These are phyloP conservation scores for Drosophila prostipennis DNA, from an alignment of 2,888 invertebrate genomes.

Conservation along the genomic window DNA sequence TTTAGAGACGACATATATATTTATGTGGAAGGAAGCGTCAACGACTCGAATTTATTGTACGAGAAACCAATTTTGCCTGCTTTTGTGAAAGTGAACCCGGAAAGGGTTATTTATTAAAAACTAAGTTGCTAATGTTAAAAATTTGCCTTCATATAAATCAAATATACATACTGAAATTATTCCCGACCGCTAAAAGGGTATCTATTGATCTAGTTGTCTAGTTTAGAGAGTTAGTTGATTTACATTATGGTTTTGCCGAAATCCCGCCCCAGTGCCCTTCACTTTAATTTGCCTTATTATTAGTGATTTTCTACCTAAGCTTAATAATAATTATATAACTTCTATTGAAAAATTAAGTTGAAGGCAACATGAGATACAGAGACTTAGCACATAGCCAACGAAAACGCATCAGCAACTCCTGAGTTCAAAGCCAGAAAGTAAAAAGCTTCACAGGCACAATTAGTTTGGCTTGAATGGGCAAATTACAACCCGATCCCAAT, in stretches of 20 bases:
- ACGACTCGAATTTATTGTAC: slow-evolving; percentile 75
- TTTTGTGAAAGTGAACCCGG: slow-evolving; percentile 58
- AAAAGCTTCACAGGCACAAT: slow-evolving; percentile 54
- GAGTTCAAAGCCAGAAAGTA: not conserved
- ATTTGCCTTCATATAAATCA: slow-evolving; percentile 45
- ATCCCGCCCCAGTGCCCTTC: slow-evolving; percentile 80
- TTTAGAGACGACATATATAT: not conserved
- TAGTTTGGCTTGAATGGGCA: slow-evolving; percentile 64
- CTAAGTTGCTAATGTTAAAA: slow-evolving; percentile 74
- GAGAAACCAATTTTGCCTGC: slow-evolving; percentile 73
- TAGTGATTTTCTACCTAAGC: slow-evolving; percentile 67
- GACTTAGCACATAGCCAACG: slow-evolving; percentile 38
- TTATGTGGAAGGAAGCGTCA: slow-evolving; percentile 44
- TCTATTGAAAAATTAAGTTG: slow-evolving; percentile 41
- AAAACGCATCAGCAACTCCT: slow-evolving; percentile 1
- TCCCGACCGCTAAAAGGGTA: slow-evolving; percentile 25
- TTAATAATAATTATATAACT: slow-evolving; percentile 62
- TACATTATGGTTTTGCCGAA: slow-evolving; percentile 53
- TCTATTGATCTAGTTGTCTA: slow-evolving; percentile 41
- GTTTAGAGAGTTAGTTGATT: slow-evolving; percentile 56
- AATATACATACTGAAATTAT: slow-evolving; percentile 72
- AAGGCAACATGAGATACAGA: slow-evolving; percentile 47
- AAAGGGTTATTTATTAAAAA: slow-evolving; percentile 42
- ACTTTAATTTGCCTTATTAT: slow-evolving; percentile 82
- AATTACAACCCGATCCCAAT: slow-evolving; percentile 17